Percentiles rank a stretch among this genome's conserved stretches.
These are phyloP conservation scores for Equus przewalskii DNA, from an alignment of 2,113 vertebrate species.

Conservation along the genomic window DNA sequence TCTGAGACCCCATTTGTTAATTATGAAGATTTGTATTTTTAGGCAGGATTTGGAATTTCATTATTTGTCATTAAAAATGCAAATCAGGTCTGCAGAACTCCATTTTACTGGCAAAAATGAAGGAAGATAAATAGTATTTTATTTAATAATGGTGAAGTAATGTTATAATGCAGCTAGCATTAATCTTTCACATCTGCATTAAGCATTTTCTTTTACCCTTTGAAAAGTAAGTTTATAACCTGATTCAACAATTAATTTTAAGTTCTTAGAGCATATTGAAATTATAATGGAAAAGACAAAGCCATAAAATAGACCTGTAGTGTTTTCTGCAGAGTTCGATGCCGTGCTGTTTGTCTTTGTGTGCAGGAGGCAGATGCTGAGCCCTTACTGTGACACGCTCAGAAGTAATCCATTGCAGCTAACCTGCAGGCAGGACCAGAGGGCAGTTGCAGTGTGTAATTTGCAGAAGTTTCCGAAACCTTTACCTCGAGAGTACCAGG, in stretches of 20 bases:
- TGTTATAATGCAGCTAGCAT: background rate
- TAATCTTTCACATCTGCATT: background rate
- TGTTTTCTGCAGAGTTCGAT: background rate
- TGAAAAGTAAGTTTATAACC: constrained; percentile 1
- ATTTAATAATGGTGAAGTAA: background rate
- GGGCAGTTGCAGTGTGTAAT: constrained; percentile 98
- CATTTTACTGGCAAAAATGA: background rate
- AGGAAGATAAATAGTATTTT: background rate
- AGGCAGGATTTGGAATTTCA: background rate
- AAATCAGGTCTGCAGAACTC: background rate
- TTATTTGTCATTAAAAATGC: constrained; percentile 15
- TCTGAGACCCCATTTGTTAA: constrained; percentile 6
- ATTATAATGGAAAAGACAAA: background rate
- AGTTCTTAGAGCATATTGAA: background rate
- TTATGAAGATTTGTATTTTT: constrained; percentile 28
- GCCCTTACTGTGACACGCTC: constrained; percentile 95
- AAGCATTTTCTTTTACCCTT: constrained; percentile 1
- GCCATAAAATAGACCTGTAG: background rate
- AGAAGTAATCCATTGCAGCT: constrained; percentile 95
- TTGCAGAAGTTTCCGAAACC: constrained; percentile 93
- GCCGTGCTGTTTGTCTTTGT: background rate
- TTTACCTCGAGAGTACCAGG: constrained; percentile 97
- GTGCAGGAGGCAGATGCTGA: constrained; percentile 90
- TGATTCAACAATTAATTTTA: constrained; percentile 10
- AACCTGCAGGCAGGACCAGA: constrained; percentile 98